Conservation (phyloP, 2,888 invertebrate species). For the Cryptosula pallasiana region DNA sequence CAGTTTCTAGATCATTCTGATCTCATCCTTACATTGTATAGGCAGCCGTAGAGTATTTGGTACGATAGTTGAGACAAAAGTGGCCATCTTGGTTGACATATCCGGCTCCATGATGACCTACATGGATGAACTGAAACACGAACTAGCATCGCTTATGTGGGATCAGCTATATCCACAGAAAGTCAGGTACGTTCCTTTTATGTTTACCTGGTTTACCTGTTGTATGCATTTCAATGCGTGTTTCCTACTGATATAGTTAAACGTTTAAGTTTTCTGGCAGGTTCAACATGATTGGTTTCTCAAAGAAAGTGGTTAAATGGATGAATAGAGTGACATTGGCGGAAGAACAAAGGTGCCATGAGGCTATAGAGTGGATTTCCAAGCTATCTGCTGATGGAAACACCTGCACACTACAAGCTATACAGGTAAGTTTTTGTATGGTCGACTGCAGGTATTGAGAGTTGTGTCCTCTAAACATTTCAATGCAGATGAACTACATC, state of each 20-base stretch:
- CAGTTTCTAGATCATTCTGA: too few species aligned
- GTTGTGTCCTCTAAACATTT: too few species aligned
- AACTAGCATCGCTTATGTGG: slow-evolving; percentile 50
- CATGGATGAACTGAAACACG: slow-evolving; percentile 51
- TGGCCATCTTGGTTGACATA: slow-evolving; percentile 49
- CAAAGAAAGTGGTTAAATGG: slow-evolving; percentile 46
- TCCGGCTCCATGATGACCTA: slow-evolving; percentile 53
- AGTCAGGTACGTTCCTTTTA: slow-evolving; percentile 35
- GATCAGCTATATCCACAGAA: slow-evolving; percentile 49
- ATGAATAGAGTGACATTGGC: slow-evolving; percentile 38
- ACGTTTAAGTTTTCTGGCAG: slow-evolving; percentile 31
- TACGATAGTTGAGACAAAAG: slow-evolving; percentile 46
- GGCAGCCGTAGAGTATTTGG: slow-evolving; percentile 51
- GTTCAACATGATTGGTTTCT: slow-evolving; percentile 52
- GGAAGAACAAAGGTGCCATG: slow-evolving; percentile 50
- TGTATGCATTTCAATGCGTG: background rate
- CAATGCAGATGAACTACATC: too few species aligned
- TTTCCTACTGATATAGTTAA: background rate
- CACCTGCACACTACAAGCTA: slow-evolving; percentile 53
- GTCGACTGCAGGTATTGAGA: too few species aligned
- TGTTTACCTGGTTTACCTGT: background rate
- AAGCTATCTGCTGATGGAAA: slow-evolving; percentile 48
- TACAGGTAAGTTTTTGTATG: slow-evolving; percentile 37
- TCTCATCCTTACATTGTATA: slow-evolving; percentile 30
- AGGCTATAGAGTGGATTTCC: slow-evolving; percentile 49